Base-by-base conservation (phyloP, 2,888 invertebrate species). In the Magallana nippona region DNA sequence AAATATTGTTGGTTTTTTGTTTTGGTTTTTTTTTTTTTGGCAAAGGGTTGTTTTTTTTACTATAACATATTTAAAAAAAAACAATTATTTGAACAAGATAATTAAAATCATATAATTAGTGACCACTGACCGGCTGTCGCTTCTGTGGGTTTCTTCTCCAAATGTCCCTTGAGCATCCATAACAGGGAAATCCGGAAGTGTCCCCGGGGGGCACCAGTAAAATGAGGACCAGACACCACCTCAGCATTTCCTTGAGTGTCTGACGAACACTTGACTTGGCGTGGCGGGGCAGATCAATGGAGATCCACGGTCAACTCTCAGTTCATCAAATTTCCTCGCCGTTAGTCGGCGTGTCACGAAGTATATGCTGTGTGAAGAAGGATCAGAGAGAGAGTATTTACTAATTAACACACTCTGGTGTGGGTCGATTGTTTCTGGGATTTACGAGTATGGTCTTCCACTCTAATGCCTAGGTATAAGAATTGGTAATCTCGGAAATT, bases 81-180 rank as follows among this genome's bases (percentile, higher is more conserved):
- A 2, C 1, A 27, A 27, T 27, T 27, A 27, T 44, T 44, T 44
- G 8, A 44, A 44, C 44, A 44, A 5, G 44, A 44, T 44, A 44
- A 44, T 44, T 44, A 44, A 44, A 44, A 8, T 44, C 13, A 1
- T 1, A 71, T 27, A 27, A 71, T 22, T 13, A 71, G 19, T 62
- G 15, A 71, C 13, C 32, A 71, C 82, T 80, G 55, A 80, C 77
- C 82, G 63, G 19, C n/a, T 81, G 63, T 63, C 81, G 58, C 63
- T 81, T 80, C 56, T 32, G 80, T 27, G 57, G 58, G 11, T 57
- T 80, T 27, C 80, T 58, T 57, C 80, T 80, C 22, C 71, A 22
- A 22, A 71, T 15, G 71, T 71, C 71, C 17, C 15, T 22, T 5
- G 71, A 32, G 27, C 71, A 71, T 15, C 71, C 71, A 71, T 71